Percentiles rank a stretch among this genome's conserved stretches.
These are phyloP conservation scores for Zootoca vivipara DNA, from an alignment of 2,113 vertebrate genomes.

Conservation along the genomic window DNA sequence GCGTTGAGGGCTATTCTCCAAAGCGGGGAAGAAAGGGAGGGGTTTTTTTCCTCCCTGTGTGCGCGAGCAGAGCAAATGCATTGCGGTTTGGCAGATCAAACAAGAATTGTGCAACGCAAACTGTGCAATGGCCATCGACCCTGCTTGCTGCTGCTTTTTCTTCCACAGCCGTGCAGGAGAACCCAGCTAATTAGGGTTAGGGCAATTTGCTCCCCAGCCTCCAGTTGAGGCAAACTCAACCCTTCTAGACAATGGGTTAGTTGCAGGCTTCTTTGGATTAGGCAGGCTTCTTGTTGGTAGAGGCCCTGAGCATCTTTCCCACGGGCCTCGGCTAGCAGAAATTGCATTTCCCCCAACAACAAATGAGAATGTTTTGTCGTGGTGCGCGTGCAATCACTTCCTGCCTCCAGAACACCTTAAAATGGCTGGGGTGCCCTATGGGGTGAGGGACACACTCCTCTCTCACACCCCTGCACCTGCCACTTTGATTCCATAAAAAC, in stretches of 20 bases:
- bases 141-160: background rate
- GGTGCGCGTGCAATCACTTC: too few relatives aligned
- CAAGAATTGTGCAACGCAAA: background rate
- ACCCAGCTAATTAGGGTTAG: background rate
- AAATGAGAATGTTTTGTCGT: too few relatives aligned
- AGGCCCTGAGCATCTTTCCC: too few relatives aligned
- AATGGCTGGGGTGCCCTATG: background rate
- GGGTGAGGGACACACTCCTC: background rate
- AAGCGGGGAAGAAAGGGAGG: background rate
- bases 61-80: background rate
- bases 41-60: background rate
- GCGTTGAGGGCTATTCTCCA: background rate
- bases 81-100: slow-evolving; percentile 1
- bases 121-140: background rate
- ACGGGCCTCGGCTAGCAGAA: too few relatives aligned
- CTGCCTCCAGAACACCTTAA: background rate
- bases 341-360: too few relatives aligned
- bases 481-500: background rate
- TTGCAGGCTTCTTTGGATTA: too few relatives aligned
- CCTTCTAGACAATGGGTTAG: too few relatives aligned
- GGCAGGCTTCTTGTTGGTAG: too few relatives aligned
- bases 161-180: background rate
- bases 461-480: background rate
- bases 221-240: too few relatives aligned
- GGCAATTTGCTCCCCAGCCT: too few relatives aligned